Percentiles rank a stretch among this genome's conserved stretches.
Evolutionary conservation across 2,888 invertebrate species (phyloP).

Genomic region (Patella ulyssiponensis): DNA sequence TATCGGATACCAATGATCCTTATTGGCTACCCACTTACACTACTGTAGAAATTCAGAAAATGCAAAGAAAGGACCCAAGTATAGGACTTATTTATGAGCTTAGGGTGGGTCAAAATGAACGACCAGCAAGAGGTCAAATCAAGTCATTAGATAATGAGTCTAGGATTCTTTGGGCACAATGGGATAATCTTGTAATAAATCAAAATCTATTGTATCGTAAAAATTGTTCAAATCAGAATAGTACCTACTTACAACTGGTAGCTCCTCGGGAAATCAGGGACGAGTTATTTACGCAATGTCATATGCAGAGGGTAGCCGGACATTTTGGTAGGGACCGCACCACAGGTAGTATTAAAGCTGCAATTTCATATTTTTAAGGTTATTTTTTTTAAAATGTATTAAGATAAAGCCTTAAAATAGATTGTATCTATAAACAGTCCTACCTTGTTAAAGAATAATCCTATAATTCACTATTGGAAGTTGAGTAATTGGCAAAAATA

Average conservation of each 20-base stretch:
- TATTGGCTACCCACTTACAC: neutral
- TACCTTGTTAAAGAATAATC: no score
- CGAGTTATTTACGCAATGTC: constrained; percentile 3
- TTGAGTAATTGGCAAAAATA: no score
- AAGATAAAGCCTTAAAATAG: no score
- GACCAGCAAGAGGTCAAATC: neutral
- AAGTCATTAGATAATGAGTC: neutral
- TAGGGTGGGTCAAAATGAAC: neutral
- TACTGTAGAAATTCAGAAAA: neutral
- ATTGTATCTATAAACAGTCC: no score
- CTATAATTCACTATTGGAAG: no score
- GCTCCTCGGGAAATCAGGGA: constrained; percentile 3
- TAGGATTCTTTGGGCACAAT: neutral
- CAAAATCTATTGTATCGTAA: neutral
- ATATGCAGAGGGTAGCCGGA: constrained; percentile 12
- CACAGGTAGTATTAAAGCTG: no score
- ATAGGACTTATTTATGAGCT: neutral
- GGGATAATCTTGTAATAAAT: neutral
- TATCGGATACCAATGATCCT: neutral
- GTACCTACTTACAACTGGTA: neutral
- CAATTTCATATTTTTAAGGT: no score
- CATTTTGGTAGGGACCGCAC: constrained; percentile 24
- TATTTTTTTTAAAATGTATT: no score
- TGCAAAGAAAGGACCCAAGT: neutral
- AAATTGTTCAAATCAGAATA: neutral